A percentile compares a stretch with the other conserved stretches of the same genome.
Conservation (phyloP, 1,140 invertebrate genomes). For the Uloborus diversus region DNA sequence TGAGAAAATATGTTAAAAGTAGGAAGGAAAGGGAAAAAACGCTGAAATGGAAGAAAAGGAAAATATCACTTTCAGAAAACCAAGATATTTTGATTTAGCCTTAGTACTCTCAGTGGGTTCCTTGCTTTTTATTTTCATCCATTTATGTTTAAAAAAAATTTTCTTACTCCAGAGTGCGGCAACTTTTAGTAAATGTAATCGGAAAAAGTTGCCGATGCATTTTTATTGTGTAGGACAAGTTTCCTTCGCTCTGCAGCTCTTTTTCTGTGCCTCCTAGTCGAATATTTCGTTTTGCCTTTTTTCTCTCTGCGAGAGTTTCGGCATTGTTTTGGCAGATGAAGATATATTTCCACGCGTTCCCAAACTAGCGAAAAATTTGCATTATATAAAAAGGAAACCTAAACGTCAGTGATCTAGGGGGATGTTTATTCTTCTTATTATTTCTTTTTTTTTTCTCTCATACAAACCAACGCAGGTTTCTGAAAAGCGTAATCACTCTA, state of each 20-base stretch:
- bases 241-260: background rate
- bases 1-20: conserved; percentile 49
- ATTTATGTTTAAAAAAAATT: conserved; percentile 22
- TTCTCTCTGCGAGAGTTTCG: background rate
- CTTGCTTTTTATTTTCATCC: conserved; percentile 29
- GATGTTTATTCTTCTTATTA: background rate
- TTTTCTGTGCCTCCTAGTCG: conserved; percentile 11
- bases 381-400: too few relatives aligned
- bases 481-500: background rate
- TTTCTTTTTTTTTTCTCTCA: background rate
- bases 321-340: conserved; percentile 54
- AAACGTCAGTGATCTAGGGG: too few relatives aligned
- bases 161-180: conserved; percentile 22
- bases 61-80: conserved; percentile 51
- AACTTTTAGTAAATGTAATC: conserved; percentile 47
- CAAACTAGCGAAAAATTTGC: conserved; percentile 16
- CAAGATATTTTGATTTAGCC: conserved; percentile 45
- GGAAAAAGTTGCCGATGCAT: conserved; percentile 55
- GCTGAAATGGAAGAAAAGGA: conserved; percentile 36
- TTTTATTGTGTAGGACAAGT: conserved; percentile 56
- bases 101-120: conserved; percentile 15
- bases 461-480: background rate
- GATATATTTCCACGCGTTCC: conserved; percentile 37
- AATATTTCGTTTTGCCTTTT: conserved; percentile 1
- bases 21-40: conserved; percentile 11